Percentiles rank a stretch among this genome's conserved stretches.
phyloP scores from a whole-genome alignment of 2,888 invertebrate species.

The Melanostoma scalare region DNA sequence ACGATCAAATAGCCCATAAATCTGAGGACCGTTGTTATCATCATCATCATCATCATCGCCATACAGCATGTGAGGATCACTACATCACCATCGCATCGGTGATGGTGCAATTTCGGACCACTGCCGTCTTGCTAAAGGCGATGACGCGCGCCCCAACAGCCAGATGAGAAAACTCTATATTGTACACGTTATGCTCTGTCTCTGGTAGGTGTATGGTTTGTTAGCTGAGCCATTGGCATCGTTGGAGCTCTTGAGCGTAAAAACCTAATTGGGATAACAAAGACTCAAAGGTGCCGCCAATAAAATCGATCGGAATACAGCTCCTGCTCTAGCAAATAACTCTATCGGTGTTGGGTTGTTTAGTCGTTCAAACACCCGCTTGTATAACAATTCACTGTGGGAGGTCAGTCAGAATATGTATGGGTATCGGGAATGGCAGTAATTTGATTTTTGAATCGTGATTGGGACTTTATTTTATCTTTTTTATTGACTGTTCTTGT shows the following conservation, averaged over 20 bases:
- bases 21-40: conserved; percentile 70
- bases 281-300: conserved; percentile 76
- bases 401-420: conserved; percentile 44
- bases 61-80: conserved; percentile 34
- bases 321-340: conserved; percentile 76
- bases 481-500: conserved; percentile 23
- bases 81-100: conserved; percentile 34
- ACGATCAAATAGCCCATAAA: conserved; percentile 69
- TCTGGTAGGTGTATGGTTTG: conserved; percentile 32
- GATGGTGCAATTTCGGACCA: conserved; percentile 68
- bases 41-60: conserved; percentile 54
- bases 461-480: conserved; percentile 19
- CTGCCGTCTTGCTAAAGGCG: conserved; percentile 62
- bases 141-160: conserved; percentile 71
- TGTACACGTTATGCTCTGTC: not conserved
- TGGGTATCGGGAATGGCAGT: conserved; percentile 31
- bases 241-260: conserved; percentile 63
- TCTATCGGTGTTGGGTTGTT: conserved; percentile 74
- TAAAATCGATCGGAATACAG: conserved; percentile 75
- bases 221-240: conserved; percentile 54
- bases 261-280: conserved; percentile 76
- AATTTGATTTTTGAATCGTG: conserved; percentile 65
- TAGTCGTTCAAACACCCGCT: conserved; percentile 51
- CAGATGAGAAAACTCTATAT: conserved; percentile 48
- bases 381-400: conserved; percentile 62